phyloP scores from a whole-genome alignment of 2,113 vertebrate species.

The Grantiella picta region DNA sequence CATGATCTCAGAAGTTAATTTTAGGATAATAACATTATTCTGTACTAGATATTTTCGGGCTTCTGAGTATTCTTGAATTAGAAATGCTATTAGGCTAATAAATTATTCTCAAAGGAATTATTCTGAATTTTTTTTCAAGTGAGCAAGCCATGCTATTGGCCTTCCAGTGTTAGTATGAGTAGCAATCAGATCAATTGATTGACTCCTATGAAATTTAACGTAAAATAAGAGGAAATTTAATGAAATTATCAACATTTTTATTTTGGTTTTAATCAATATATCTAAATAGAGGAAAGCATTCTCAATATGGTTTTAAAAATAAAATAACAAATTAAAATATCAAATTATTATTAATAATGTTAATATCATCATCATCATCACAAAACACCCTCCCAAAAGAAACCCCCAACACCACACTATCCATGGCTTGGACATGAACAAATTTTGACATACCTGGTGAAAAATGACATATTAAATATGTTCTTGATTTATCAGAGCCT shows the following conservation, averaged over 20 bases:
- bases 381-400: not conserved
- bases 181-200: not conserved
- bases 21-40: not conserved
- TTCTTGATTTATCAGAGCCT: not conserved
- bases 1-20: not conserved
- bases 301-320: not conserved
- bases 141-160: not conserved
- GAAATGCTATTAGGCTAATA: not conserved
- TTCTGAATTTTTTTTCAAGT: not conserved
- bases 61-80: not conserved
- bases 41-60: not conserved
- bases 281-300: not conserved
- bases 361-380: not conserved
- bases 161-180: not conserved
- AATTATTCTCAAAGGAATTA: not conserved
- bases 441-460: not conserved
- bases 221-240: not conserved
- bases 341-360: not conserved
- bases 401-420: not conserved
- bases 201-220: not conserved
- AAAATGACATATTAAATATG: not conserved
- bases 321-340: not conserved
- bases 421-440: accelerated
- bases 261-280: not conserved
- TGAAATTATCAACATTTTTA: not conserved